phyloP scores from a whole-genome alignment of 2,888 invertebrate genomes.

The Vanessa cardui region DNA sequence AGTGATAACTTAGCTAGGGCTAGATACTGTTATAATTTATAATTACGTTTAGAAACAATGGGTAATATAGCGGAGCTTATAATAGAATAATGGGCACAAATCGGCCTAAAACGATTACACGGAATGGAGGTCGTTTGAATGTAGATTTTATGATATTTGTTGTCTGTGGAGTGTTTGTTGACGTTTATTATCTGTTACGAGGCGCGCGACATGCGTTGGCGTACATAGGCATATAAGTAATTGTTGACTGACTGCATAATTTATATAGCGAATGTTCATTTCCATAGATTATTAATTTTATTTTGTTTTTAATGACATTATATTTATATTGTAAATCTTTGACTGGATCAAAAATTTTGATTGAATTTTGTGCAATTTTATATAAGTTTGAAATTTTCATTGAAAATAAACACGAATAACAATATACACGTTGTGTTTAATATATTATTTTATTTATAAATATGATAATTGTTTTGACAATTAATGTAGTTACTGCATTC shows the following conservation, averaged over 20 bases:
- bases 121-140: constrained; percentile 24
- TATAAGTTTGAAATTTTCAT: constrained; percentile 4
- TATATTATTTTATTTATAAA: constrained; percentile 54
- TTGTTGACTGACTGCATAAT: constrained; percentile 76
- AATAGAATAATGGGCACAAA: constrained; percentile 36
- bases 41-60: constrained; percentile 41
- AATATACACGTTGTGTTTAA: constrained; percentile 51
- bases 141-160: constrained; percentile 34
- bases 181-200: constrained; percentile 40
- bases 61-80: constrained; percentile 49
- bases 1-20: constrained; percentile 43
- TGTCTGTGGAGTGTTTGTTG: constrained; percentile 41
- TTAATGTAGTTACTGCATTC: constrained; percentile 44
- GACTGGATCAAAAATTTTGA: constrained; percentile 80
- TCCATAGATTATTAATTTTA: constrained; percentile 56
- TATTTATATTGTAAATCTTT: constrained; percentile 55
- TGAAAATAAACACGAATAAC: constrained; percentile 7
- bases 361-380: constrained; percentile 72
- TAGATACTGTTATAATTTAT: constrained; percentile 40
- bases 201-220: constrained; percentile 19
- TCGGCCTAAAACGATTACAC: constrained; percentile 40
- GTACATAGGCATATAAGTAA: constrained; percentile 41
- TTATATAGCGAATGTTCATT: constrained; percentile 65
- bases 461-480: constrained; percentile 49
- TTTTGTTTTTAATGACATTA: constrained; percentile 47